Conservation (phyloP, 2,888 invertebrate species). For the Ennomos quercinarius region DNA sequence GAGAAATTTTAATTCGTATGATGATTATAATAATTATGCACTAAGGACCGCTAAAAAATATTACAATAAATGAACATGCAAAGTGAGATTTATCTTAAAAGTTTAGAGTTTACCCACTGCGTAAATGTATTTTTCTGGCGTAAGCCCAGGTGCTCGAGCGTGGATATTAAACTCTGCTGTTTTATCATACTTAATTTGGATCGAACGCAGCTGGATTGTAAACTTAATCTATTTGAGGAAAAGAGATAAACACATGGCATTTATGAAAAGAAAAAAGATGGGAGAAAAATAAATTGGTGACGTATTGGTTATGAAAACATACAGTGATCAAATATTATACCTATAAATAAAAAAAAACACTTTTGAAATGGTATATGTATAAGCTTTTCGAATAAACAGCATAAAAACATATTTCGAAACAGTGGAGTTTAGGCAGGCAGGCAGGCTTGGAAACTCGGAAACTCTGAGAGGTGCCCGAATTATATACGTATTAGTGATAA, state of each 20-base stretch:
- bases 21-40: too few species aligned
- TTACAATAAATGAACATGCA: too few species aligned
- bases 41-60: not conserved
- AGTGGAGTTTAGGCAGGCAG: too few species aligned
- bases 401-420: too few species aligned
- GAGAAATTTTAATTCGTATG: too few species aligned
- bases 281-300: constrained; percentile 14
- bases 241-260: constrained; percentile 24
- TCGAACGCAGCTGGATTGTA: constrained; percentile 48
- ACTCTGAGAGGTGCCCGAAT: too few species aligned
- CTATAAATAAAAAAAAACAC: too few species aligned
- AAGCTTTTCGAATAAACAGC: too few species aligned
- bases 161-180: constrained; percentile 51
- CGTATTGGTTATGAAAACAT: constrained; percentile 19
- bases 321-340: too few species aligned
- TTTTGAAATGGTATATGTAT: constrained; percentile 1
- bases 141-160: constrained; percentile 25
- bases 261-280: constrained; percentile 10
- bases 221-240: constrained; percentile 46
- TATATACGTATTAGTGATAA: too few species aligned
- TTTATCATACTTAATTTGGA: constrained; percentile 56
- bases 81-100: not conserved
- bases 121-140: constrained; percentile 1
- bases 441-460: too few species aligned
- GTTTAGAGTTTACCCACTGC: not conserved